Evolutionary conservation across 2,888 invertebrate genomes (phyloP), one percentile per base, ranked within the genome.

Genomic region (Polydrusus pterygomalis): DNA sequence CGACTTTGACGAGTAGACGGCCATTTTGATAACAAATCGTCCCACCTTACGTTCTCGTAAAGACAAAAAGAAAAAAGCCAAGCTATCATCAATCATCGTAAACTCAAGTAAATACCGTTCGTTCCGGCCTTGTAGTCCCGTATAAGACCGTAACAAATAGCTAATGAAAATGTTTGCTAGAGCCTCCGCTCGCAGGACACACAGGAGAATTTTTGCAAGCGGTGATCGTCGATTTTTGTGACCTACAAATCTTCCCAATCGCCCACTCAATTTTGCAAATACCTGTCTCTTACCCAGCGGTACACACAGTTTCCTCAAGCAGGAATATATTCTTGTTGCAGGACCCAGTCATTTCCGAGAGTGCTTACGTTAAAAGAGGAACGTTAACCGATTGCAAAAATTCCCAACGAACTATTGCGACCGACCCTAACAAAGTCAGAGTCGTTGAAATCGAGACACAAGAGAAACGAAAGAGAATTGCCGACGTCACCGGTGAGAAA

Each of bases 401-500:
- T 34, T 34, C 34, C 8, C 10, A 7, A 10, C 10, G 25, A 69
- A 54, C 68, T 82, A 43, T 47, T 70, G 63, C 54, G 70, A 47
- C 80, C 82, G 80, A 81, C 82, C 83, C 81, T 83, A 84, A 83
- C 83, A 84, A 83, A 82, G 83, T 81, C 79, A 80, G 80, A 82
- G 82, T 82, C 82, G 79, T 83, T 82, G 82, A 81, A 83, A 77
- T 74, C 77, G 77, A 73, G 77, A 77, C 77, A 84, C 82, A 81
- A 80, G 81, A 80, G 80, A 81, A 79, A 82, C 81, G 82, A 79
- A 79, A 79, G 83, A 80, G 84, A 86, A 85, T 85, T 85, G 85
- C 83, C 83, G 82, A 80, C 83, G 86, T 86, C 85, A 83, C 83
- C 84, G 84, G 83, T 86, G 86, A 87, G 86, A 87, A 86, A 87